Base-by-base conservation (phyloP, 2,888 invertebrate genomes). In the Agrilus mali region DNA sequence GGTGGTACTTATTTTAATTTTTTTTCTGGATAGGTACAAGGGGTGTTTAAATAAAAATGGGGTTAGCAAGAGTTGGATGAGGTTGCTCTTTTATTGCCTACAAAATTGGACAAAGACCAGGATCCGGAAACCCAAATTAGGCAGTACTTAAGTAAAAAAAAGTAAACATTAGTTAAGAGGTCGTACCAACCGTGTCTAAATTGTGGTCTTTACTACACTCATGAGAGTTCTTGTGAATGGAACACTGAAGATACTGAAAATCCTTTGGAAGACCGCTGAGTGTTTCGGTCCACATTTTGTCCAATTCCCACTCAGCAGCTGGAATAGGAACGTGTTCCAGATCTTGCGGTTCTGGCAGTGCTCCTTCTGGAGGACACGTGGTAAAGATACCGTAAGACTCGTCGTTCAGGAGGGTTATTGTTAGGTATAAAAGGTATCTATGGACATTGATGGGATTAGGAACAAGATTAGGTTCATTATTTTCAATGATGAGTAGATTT, bases 291-390 rank as follows among this genome's bases (percentile, higher is more conserved):
- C 70, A 71, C 46, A 62, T 65, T 2, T 54, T 56, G 46, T 70
- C 70, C n/a, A 50, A 44, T 56, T 71, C 69, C 70, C 70, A 71
- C 48, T 66, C 64, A 4, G 69, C 64, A 2, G 58, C 54, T 0
- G 63, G 57, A 1, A 63, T 54, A 3, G 52, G 49, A 1, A 52
- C 46, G 1, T 59, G 48, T 14, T 56, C 48, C n/a, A 67, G 38
- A 2, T 50, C 50, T 1, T 59, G 54, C n/a, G 68, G 45, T 41
- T 67, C 66, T 6, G 56, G 57, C 5, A 70, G 55, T 20, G 63
- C 59, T 6, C 65, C 67, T 1, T 47, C 48, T 1, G 69, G 67
- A 10, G 70, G 70, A 7, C 48, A 43, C 1, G 53, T 48, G 1
- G 50, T 49, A 47, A 71, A 70, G 16, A 66, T 55, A 10, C 66